Percentiles rank a stretch among this genome's conserved stretches.
Conservation (phyloP, 2,888 invertebrate species). For the Strigamia maritima region DNA sequence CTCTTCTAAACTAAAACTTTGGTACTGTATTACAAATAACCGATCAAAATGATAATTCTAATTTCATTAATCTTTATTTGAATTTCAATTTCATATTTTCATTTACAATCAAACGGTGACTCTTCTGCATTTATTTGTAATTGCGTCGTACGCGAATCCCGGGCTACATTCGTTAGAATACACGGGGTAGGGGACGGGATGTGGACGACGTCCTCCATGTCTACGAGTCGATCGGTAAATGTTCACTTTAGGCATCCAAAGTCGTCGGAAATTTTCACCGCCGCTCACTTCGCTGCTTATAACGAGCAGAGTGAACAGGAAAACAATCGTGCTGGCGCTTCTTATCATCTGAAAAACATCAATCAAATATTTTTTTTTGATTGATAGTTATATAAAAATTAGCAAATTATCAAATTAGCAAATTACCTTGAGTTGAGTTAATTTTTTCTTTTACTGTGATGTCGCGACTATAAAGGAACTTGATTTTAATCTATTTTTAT, state of each 20-base stretch:
- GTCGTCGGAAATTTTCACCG: neutral
- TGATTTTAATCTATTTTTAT: too few relatives aligned
- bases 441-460: neutral
- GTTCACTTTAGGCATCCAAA: neutral
- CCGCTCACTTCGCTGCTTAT: neutral
- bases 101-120: neutral
- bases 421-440: neutral
- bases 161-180: neutral
- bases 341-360: neutral
- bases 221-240: neutral
- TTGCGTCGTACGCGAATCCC: neutral
- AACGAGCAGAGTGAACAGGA: neutral
- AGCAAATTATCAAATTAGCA: neutral
- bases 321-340: neutral
- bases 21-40: too few relatives aligned
- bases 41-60: too few relatives aligned
- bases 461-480: too few relatives aligned
- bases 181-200: neutral
- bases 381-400: neutral
- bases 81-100: too few relatives aligned
- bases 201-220: neutral
- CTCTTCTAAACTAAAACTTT: too few relatives aligned
- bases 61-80: too few relatives aligned
- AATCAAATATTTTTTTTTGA: neutral
- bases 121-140: neutral